Base-by-base conservation (phyloP, 2,888 invertebrate genomes). In the Epiblema foenella region DNA sequence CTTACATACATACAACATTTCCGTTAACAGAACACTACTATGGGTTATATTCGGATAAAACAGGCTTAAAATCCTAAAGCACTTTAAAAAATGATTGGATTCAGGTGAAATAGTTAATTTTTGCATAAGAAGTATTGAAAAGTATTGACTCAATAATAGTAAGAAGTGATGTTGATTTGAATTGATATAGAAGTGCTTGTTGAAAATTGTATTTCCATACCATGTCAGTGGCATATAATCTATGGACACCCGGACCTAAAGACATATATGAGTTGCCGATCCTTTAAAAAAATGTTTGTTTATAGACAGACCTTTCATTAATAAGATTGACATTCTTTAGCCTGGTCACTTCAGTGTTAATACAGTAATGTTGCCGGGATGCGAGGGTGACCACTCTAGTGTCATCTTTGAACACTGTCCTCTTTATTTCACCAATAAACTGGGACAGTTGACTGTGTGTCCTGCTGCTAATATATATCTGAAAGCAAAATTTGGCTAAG, bases 391-490 rank as follows among this genome's bases (percentile, higher is more conserved):
- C 95, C 3, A 98, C 95, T 72, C 97, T 95, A 4, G 97, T 93
- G 67, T 95, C 89, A 20, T 95, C 92, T 8, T 94, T 95, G 84
- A 96, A 98, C 0, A 95, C 94, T 69, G 98, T 98, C 81, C 96
- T 96, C 77, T 96, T 95, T 1, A 99, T 95, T 94, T 99, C 99
- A 57, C 96, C 95, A n/a, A 99, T 95, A 89, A 99, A 98, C 88
- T 99, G 99, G 0, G 98, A 95, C 52, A 99, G 89, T 85, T 99
- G 99, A 0, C 99, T 99, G 89, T 99, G 99, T 7, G 99, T 99
- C 79, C 99, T 95, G 75, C 98, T 99, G 85, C 98, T 98, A 87
- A 98, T 99, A 83, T 96, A 98, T 74, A 99, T 97, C 96, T 97
- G 90, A 46, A 89, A 89, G 17, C 15, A 20, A 54, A 46, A 71